phyloP scores from a whole-genome alignment of 2,113 vertebrate genomes.

The Perccottus glenii region DNA sequence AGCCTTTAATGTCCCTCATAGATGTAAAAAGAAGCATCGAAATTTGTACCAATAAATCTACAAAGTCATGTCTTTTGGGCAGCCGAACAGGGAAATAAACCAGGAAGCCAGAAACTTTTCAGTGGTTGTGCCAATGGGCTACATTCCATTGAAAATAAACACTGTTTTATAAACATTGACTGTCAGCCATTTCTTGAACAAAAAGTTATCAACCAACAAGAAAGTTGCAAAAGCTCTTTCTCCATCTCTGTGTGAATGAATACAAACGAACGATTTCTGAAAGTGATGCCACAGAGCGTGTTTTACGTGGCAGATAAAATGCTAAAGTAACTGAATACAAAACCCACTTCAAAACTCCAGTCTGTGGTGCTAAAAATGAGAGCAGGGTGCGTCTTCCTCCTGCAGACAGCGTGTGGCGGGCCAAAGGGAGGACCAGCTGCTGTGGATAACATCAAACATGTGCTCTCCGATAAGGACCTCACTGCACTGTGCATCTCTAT shows the following conservation, averaged over 20 bases:
- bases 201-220: background rate
- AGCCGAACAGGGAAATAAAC: background rate
- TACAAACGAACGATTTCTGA: too few relatives aligned
- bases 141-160: background rate
- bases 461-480: slow-evolving; percentile 47
- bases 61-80: background rate
- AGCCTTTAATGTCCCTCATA: background rate
- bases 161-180: background rate
- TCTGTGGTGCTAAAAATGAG: slow-evolving; percentile 23
- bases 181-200: background rate
- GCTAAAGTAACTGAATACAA: slow-evolving; percentile 2
- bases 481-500: background rate
- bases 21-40: background rate
- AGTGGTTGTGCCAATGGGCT: slow-evolving; percentile 4
- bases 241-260: background rate
- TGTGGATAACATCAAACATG: slow-evolving; percentile 61
- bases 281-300: background rate
- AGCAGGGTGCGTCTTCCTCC: slow-evolving; percentile 59
- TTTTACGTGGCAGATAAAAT: slow-evolving; percentile 1
- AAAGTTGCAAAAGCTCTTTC: background rate
- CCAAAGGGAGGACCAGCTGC: slow-evolving; percentile 43
- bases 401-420: slow-evolving; percentile 39
- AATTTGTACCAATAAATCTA: background rate
- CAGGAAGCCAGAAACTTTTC: background rate
- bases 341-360: slow-evolving; percentile 1